phyloP scores from a whole-genome alignment of 1,140 invertebrate species.

The Pristionchus pacificus region DNA sequence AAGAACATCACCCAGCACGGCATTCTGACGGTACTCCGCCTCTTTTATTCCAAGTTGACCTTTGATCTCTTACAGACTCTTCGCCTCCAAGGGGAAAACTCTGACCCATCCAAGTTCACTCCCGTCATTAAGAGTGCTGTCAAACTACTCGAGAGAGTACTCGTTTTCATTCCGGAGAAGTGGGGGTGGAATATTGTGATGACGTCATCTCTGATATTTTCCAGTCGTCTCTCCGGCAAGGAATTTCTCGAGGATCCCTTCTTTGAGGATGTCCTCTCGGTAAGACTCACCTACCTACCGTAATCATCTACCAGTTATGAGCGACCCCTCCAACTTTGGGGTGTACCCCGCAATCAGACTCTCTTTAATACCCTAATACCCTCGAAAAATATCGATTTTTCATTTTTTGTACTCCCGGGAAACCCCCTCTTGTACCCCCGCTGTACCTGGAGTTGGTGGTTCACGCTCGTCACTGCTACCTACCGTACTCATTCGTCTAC shows the following conservation, averaged over 20 bases:
- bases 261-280: conserved; percentile 30
- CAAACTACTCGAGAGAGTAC: conserved; percentile 28
- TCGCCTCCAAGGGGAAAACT: background rate
- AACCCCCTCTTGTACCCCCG: too few relatives aligned
- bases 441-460: too few relatives aligned
- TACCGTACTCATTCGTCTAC: too few relatives aligned
- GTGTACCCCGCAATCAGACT: too few relatives aligned
- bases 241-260: conserved; percentile 29
- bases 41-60: background rate
- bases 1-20: background rate
- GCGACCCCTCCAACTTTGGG: too few relatives aligned
- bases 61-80: background rate
- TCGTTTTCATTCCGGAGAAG: conserved; percentile 34
- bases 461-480: too few relatives aligned
- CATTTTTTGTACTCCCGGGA: too few relatives aligned
- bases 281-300: too few relatives aligned
- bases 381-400: too few relatives aligned
- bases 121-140: conserved; percentile 20
- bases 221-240: conserved; percentile 20
- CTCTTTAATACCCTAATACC: too few relatives aligned
- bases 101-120: conserved; percentile 1
- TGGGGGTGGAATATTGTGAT: background rate
- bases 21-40: background rate
- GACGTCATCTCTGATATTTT: background rate
- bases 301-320: too few relatives aligned